These are phyloP conservation scores for Schlechtendalia chinensis DNA, from an alignment of 1,140 invertebrate species.

Conservation along the genomic window DNA sequence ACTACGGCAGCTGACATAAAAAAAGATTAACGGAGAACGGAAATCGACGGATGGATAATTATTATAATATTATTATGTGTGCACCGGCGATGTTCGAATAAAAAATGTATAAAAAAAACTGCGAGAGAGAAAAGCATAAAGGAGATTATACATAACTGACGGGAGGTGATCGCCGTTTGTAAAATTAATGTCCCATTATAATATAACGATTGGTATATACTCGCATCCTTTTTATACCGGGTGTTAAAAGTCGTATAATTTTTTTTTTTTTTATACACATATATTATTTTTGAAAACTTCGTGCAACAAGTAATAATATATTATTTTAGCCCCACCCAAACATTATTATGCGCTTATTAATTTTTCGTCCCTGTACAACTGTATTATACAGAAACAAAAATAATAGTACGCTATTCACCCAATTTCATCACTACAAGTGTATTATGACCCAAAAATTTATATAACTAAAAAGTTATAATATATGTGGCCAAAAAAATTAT, in stretches of 20 bases:
- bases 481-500: no score
- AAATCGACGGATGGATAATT: constrained; percentile 6
- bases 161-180: neutral
- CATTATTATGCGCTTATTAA: no score
- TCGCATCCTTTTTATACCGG: neutral
- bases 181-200: neutral
- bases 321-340: neutral
- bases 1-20: neutral
- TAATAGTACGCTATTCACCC: no score
- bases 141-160: no score
- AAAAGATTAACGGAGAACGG: neutral
- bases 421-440: no score
- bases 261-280: neutral
- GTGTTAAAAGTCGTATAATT: neutral
- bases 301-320: neutral
- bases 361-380: no score
- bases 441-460: no score
- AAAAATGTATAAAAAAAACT: neutral
- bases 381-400: no score
- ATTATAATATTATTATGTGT: neutral
- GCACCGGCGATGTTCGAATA: neutral
- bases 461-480: no score
- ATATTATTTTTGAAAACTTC: neutral
- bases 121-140: no score
- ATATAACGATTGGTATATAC: neutral